Percentiles rank a stretch among this genome's conserved stretches.
Evolutionary conservation across 2,797 vertebrate genomes (phyloP).

Genomic region (Danio aesculapii): DNA sequence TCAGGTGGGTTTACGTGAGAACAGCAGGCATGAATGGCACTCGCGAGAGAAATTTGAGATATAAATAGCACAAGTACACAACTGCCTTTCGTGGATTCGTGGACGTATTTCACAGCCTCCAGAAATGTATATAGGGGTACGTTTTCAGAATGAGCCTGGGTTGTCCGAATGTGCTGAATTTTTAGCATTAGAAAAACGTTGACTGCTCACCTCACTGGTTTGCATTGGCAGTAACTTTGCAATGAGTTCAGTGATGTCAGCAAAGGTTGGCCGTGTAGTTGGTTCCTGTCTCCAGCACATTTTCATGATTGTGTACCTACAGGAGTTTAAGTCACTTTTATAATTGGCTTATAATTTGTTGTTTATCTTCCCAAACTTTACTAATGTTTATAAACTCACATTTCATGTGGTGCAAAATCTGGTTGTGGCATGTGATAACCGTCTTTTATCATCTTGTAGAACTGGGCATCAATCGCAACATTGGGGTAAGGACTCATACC

Average conservation of each 20-base stretch:
- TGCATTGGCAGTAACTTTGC: conserved; percentile 77
- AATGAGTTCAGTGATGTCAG: conserved; percentile 83
- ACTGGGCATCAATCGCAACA: conserved; percentile 89
- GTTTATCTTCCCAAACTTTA: neutral
- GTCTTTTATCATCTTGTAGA: conserved; percentile 95
- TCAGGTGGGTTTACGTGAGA: too few species aligned
- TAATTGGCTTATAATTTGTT: neutral
- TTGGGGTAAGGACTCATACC: conserved; percentile 94
- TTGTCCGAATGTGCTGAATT: too few species aligned
- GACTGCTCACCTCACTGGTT: conserved; percentile 73
- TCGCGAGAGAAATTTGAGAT: too few species aligned
- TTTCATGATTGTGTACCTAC: conserved; percentile 91
- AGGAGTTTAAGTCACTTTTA: neutral
- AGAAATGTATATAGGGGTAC: too few species aligned
- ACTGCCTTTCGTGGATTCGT: too few species aligned
- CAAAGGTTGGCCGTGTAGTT: conserved; percentile 87
- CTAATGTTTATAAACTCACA: conserved; percentile 78
- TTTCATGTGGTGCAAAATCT: conserved; percentile 84
- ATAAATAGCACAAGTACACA: too few species aligned
- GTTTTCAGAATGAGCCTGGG: too few species aligned
- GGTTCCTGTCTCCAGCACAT: conserved; percentile 93
- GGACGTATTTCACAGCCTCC: too few species aligned
- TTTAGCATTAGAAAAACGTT: too few species aligned
- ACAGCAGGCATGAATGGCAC: too few species aligned
- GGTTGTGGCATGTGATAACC: conserved; percentile 94